phyloP scores from a whole-genome alignment of 1,140 invertebrate genomes.

The Hypothenemus hampei region DNA sequence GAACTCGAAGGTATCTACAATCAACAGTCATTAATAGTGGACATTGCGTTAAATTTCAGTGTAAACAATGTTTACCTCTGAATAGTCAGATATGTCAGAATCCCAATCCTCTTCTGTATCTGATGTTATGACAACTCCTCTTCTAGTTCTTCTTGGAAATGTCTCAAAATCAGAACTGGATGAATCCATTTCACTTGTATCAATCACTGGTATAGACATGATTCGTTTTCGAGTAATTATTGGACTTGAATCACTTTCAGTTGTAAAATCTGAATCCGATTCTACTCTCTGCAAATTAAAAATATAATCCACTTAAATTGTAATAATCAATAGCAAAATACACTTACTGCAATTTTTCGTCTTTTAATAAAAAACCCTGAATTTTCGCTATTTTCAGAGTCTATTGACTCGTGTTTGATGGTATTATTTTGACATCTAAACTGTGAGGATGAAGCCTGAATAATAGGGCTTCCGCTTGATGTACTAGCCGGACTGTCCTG shows the following conservation, averaged over 20 bases:
- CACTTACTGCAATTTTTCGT: conserved; percentile 36
- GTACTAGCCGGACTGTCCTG: conserved; percentile 26
- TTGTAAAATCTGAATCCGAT: conserved; percentile 29
- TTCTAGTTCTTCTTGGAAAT: neutral
- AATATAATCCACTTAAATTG: neutral
- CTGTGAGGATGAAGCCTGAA: conserved; percentile 22
- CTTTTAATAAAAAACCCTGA: conserved; percentile 28
- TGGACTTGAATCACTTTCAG: conserved; percentile 21
- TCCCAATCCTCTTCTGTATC: conserved; percentile 25
- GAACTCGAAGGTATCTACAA: too few relatives aligned
- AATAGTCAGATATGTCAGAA: conserved; percentile 29
- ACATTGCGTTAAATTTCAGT: too few relatives aligned
- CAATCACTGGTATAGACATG: neutral
- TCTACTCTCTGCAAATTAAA: conserved; percentile 28
- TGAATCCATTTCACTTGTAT: neutral
- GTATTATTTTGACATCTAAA: neutral
- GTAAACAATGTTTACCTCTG: conserved; percentile 21
- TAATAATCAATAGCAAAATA: conserved; percentile 15
- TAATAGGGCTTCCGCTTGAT: conserved; percentile 38
- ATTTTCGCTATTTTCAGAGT: conserved; percentile 31
- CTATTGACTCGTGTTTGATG: conserved; percentile 15
- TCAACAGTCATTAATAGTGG: too few relatives aligned
- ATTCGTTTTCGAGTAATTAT: neutral
- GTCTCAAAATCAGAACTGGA: neutral
- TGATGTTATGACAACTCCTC: conserved; percentile 1